These are phyloP conservation scores for Trichoplusia ni DNA, from an alignment of 1,140 invertebrate genomes.

Conservation along the genomic window DNA sequence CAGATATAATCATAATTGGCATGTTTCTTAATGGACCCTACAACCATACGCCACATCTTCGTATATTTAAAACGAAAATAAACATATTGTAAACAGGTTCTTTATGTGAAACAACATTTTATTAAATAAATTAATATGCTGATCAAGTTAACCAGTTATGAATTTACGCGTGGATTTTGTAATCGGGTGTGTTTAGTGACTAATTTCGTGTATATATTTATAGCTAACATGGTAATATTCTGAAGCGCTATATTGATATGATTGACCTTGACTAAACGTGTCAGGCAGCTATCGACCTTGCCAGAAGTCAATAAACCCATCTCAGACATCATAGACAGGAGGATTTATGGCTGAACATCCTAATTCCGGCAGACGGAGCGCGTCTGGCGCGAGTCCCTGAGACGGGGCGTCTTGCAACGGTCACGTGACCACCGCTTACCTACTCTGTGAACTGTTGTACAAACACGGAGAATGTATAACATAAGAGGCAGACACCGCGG, in stretches of 20 bases:
- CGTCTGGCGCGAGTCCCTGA: slow-evolving; percentile 11
- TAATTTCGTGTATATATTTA: background rate
- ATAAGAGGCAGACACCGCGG: too few species aligned
- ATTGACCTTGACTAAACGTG: background rate
- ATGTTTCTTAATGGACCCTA: slow-evolving; percentile 7
- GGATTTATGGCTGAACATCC: slow-evolving; percentile 9
- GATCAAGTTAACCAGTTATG: slow-evolving; percentile 6
- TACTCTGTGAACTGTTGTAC: too few species aligned
- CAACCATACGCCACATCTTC: slow-evolving; percentile 3
- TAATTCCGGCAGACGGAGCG: slow-evolving; percentile 6
- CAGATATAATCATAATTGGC: slow-evolving; percentile 13
- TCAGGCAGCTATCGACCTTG: background rate
- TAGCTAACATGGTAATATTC: too few species aligned
- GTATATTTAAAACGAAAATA: background rate
- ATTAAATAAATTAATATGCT: slow-evolving; percentile 8
- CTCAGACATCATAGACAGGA: slow-evolving; percentile 17
- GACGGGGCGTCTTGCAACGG: too few species aligned
- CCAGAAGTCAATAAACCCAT: slow-evolving; percentile 18
- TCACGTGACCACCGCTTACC: too few species aligned
- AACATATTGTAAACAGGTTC: background rate
- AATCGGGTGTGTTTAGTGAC: too few species aligned
- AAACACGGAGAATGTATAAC: too few species aligned
- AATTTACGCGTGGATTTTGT: background rate
- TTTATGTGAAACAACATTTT: background rate
- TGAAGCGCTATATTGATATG: background rate